Base-by-base conservation (phyloP, 2,888 invertebrate species). In the Pachliopta kotzebuea region DNA sequence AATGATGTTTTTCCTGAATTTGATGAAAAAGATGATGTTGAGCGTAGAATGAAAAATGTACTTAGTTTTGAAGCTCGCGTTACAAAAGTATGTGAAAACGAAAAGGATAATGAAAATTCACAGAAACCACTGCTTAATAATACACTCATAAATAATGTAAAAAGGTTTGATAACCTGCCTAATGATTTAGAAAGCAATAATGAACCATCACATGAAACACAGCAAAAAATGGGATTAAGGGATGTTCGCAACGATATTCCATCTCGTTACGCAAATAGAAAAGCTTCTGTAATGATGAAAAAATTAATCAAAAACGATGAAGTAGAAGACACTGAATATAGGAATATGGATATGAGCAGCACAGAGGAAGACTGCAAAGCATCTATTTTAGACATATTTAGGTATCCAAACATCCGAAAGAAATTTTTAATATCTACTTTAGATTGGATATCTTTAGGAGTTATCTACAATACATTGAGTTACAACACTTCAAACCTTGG, bases 401-500 rank as follows among this genome's bases (percentile, higher is more conserved):
- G 92, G 72, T 94, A 94, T 76, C 94, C 94, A 0, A 94, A 94
- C 78, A 93, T 94, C 69, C 86, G 94, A 56, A 94, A 93, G 74
- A 95, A 94, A 74, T 94, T 94, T 70, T 88, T 94, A 29, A 90
- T 95, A 60, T 82, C 94, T 26, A 93, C 94, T 0, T 94, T 94
- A 70, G 93, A 94, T 72, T 95, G 94, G 94, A 92, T 94, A 8
- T 93, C 94, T 49, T 86, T 94, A 63, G 94, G 94, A n/a, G 93
- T 94, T 0, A 94, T 94, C 3, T 95, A 95, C 78, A 94, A 94
- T 73, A 94, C 94, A 63, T 84, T 95, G 58, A 94, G 94, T 71
- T 94, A 94, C 73, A 95, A 94, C 76, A 92, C 94, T 20, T 92
- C 94, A 31, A 94, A 94, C 81, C 87, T 95, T 60, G 94, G 94